These are phyloP conservation scores for Molossus molossus DNA, from an alignment of 2,797 vertebrate genomes.

Conservation along the genomic window DNA sequence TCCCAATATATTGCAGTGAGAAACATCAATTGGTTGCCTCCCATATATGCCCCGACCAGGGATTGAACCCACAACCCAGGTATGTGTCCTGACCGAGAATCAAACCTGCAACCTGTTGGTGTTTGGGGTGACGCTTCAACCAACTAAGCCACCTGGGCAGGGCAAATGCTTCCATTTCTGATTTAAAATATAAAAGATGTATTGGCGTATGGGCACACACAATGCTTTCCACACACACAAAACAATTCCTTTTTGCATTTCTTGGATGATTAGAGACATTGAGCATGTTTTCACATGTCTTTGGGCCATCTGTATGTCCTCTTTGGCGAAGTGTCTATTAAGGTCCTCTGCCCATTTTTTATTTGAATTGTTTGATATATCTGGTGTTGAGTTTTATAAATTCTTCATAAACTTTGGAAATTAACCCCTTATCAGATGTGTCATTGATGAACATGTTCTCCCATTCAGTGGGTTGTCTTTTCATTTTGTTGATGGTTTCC, in stretches of 20 bases:
- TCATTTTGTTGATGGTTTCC: not conserved
- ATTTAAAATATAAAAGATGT: conserved; percentile 24
- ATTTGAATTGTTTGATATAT: not conserved
- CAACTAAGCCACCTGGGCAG: not conserved
- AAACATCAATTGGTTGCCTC: not conserved
- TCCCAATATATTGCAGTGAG: not conserved
- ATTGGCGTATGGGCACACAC: not conserved
- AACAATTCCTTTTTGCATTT: not conserved
- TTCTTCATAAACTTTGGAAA: not conserved
- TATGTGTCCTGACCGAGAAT: not conserved
- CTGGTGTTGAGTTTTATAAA: not conserved
- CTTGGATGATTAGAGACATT: not conserved
- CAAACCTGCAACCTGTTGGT: not conserved
- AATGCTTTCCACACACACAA: not conserved
- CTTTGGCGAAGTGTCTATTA: not conserved
- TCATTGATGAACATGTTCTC: not conserved
- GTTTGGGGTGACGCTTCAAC: not conserved
- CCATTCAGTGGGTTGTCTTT: not conserved
- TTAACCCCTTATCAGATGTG: not conserved
- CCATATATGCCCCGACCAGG: not conserved
- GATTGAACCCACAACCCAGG: not conserved
- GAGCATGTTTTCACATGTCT: not conserved
- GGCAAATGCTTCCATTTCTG: not conserved
- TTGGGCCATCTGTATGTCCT: not conserved
- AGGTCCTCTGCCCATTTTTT: not conserved